Evolutionary conservation across 2,797 vertebrate species (phyloP).

Genomic region (Delichon dasypus): DNA sequence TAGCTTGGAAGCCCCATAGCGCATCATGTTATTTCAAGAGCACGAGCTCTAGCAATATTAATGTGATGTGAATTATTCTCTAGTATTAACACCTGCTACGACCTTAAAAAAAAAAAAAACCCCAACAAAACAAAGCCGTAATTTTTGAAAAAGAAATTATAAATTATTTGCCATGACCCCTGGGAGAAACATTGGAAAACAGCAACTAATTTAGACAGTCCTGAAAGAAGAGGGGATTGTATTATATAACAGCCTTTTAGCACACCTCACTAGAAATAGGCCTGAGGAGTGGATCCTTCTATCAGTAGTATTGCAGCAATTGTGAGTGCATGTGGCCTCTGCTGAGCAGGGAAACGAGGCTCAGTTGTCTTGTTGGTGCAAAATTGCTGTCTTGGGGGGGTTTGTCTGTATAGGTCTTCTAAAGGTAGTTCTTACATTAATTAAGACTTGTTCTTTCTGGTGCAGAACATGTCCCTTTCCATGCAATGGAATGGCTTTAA

Average conservation of each 20-base stretch:
- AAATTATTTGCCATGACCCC: not conserved
- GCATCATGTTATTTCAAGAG: not conserved
- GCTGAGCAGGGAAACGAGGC: not conserved
- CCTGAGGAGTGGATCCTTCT: not conserved
- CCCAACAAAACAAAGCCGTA: too few relatives aligned
- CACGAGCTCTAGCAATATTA: not conserved
- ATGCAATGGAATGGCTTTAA: not conserved
- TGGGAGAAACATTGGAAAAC: not conserved
- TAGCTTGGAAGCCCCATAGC: not conserved
- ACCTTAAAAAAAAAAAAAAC: not conserved
- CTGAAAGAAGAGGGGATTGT: not conserved
- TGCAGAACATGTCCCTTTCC: not conserved
- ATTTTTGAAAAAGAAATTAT: rapidly evolving
- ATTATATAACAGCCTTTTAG: not conserved
- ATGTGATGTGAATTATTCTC: not conserved
- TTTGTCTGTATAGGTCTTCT: not conserved
- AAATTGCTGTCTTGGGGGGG: not conserved
- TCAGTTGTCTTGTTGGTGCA: not conserved
- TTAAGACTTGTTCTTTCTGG: not conserved
- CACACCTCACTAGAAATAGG: not conserved
- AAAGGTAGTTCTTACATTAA: not conserved
- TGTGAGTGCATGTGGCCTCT: not conserved
- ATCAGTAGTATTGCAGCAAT: not conserved
- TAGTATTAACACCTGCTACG: not conserved
- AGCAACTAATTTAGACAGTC: not conserved